Evolutionary conservation across 2,797 vertebrate species (phyloP).

Genomic region (Choloepus didactylus): DNA sequence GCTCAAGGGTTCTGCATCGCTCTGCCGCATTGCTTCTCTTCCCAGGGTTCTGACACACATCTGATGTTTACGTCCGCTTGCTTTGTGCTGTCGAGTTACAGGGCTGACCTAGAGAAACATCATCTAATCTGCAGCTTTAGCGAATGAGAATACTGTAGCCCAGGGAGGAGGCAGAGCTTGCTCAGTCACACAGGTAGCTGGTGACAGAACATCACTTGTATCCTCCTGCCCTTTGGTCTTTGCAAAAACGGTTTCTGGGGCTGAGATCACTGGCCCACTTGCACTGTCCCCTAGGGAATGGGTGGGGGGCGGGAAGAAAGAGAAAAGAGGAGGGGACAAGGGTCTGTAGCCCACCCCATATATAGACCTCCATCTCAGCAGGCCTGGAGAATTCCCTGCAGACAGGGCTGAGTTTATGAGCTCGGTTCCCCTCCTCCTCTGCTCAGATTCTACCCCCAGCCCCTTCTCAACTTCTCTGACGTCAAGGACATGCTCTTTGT

Average conservation of each 20-base stretch:
- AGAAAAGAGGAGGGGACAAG: not conserved
- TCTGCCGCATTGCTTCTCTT: not conserved
- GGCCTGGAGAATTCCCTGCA: slow-evolving; percentile 33
- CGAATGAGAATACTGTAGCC: not conserved
- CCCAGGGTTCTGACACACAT: not conserved
- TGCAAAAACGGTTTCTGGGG: not conserved
- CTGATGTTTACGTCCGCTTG: not conserved
- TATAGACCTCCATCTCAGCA: not conserved
- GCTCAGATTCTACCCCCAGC: too few relatives aligned
- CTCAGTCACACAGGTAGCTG: not conserved
- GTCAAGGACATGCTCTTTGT: slow-evolving; percentile 43
- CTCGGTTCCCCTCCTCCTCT: not conserved
- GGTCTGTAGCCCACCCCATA: too few relatives aligned
- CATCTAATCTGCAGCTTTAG: not conserved
- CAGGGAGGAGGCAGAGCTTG: not conserved
- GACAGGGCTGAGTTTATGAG: not conserved
- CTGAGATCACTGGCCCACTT: not conserved
- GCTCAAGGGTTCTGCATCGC: not conserved
- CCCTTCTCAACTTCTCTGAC: not conserved
- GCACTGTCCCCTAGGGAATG: not conserved
- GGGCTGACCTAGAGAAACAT: not conserved
- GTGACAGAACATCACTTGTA: not conserved
- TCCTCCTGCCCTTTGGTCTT: not conserved
- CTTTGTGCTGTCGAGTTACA: slow-evolving; percentile 61
- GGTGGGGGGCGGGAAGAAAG: not conserved